Evolutionary conservation across 2,113 vertebrate species (phyloP).

Genomic region (Seriola rivoliana): DNA sequence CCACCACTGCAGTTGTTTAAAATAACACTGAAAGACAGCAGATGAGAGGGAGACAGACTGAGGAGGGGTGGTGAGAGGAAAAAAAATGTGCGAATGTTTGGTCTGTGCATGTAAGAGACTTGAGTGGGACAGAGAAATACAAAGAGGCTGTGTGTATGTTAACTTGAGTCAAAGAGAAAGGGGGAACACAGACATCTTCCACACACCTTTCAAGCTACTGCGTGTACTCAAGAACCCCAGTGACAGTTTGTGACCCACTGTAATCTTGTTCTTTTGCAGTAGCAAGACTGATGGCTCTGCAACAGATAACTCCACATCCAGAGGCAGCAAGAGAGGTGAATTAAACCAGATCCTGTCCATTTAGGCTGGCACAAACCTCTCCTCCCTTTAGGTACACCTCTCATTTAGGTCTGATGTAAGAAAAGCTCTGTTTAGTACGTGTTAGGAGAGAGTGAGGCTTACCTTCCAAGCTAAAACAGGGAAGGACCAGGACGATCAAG

Average conservation of each 20-base stretch:
- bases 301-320: not conserved
- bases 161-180: constrained; percentile 25
- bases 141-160: constrained; percentile 22
- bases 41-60: constrained; percentile 70
- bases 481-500: constrained; percentile 85
- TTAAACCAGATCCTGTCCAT: not conserved
- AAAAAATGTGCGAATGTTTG: constrained; percentile 54
- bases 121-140: constrained; percentile 39
- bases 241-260: constrained; percentile 20
- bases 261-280: constrained; percentile 17
- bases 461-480: constrained; percentile 89
- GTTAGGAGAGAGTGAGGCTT: constrained; percentile 63
- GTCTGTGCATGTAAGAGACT: constrained; percentile 45
- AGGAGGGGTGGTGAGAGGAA: constrained; percentile 46
- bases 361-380: not conserved
- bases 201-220: constrained; percentile 14
- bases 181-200: not conserved
- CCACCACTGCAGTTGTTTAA: constrained; percentile 68
- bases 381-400: not conserved
- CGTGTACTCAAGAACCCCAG: not conserved
- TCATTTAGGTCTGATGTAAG: constrained; percentile 20
- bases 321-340: not conserved
- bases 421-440: constrained; percentile 30
- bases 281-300: not conserved
- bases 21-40: constrained; percentile 74